These are phyloP conservation scores for Peromyscus maniculatus DNA, from an alignment of 2,113 vertebrate genomes.

Conservation along the genomic window DNA sequence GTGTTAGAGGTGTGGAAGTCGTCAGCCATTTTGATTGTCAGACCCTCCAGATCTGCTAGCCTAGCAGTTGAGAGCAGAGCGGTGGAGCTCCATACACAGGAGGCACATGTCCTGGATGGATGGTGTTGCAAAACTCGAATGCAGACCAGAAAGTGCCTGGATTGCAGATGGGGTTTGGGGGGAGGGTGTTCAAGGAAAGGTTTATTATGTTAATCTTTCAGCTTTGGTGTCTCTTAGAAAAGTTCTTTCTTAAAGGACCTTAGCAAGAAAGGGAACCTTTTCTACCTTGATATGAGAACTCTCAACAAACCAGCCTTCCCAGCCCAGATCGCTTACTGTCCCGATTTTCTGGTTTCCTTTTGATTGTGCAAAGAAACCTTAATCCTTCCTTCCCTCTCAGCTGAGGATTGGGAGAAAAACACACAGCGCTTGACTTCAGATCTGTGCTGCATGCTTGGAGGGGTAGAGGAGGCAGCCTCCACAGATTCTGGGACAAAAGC, in stretches of 20 bases:
- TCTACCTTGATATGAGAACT: not conserved
- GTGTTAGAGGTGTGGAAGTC: not conserved
- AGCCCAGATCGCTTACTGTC: not conserved
- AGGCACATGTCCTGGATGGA: not conserved
- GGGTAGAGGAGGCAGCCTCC: not conserved
- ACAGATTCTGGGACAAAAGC: not conserved
- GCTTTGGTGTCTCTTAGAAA: not conserved
- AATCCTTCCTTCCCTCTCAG: not conserved
- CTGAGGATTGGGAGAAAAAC: not conserved
- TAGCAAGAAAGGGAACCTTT: not conserved
- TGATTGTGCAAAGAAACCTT: constrained; percentile 30
- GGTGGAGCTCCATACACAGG: too few species aligned
- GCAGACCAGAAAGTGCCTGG: not conserved
- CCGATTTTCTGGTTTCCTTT: constrained; percentile 53
- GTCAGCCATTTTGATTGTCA: not conserved
- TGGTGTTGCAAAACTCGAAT: not conserved
- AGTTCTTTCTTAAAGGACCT: not conserved
- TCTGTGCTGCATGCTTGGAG: not conserved
- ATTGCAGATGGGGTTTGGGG: not conserved
- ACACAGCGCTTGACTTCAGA: not conserved
- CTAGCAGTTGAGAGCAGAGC: not conserved
- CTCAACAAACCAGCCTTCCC: not conserved
- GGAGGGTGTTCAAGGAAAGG: not conserved
- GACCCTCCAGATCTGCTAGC: not conserved
- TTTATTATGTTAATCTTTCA: not conserved